Base-by-base conservation (phyloP, 2,113 vertebrate genomes). In the Hippocampus comes region DNA sequence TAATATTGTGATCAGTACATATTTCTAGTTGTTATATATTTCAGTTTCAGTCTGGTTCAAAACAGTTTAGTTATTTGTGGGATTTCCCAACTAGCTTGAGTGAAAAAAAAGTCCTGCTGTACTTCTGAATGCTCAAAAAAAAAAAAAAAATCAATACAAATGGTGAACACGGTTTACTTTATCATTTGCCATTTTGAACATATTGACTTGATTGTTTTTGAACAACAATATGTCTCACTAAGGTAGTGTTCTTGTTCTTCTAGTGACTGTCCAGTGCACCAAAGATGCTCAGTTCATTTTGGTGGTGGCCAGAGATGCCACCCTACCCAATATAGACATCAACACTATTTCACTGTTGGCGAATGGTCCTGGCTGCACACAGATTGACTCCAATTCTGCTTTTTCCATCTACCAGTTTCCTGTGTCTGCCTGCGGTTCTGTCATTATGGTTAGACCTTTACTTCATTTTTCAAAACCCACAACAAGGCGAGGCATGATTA, bases 211-310 rank as follows among this genome's bases (percentile, higher is more conserved):
- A 7, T 57, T 9, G 9, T 60, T 57, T 10, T 57, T 25, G 21
- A 9, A 11, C 3, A 9, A 56, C 20, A 10, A 56, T 10, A 4
- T 27, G 57, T 60, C 25, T 30, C 14, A 27, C 27, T 6, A 12
- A 59, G 56, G 6, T 38, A 60, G 25, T 12, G 15, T 57, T 34
- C 17, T 30, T 87, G 46, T 72, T 42, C 30, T 59, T 38, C 23
- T 65, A 92, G 92, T 91, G 71, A 92, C 89, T 17, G 68, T 93
- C 49, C 90, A 91, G 73, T 91, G 87, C 74, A 92, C 87, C 73
- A 87, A 84, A 68, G 90, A 90, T 63, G 91, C 64, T 8, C 85
- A 90, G 12, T 90, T 93, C 59, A 49, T 91, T 67, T 72, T 92
- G 56, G 89, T 92, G 5, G 87, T 87, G 20, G 70, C 85, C 70